Conservation (phyloP, 2,797 vertebrate species). For the Discoglossus pictus region DNA sequence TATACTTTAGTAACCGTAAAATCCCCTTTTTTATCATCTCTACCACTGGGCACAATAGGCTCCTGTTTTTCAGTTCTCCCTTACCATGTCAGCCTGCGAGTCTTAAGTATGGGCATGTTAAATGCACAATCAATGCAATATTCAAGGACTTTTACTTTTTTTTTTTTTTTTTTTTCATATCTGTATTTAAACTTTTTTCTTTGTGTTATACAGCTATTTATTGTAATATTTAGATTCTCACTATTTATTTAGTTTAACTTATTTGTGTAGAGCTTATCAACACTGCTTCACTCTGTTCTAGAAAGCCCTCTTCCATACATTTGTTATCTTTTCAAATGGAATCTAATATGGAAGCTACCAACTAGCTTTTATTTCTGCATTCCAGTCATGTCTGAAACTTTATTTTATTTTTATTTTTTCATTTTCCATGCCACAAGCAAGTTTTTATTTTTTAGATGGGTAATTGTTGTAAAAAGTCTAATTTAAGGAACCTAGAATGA, state of each 20-base stretch:
- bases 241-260: slow-evolving; percentile 99
- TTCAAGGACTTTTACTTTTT: slow-evolving; percentile 77
- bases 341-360: slow-evolving; percentile 9
- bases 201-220: slow-evolving; percentile 81
- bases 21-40: slow-evolving; percentile 67
- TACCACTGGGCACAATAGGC: slow-evolving; percentile 68
- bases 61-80: slow-evolving; percentile 56
- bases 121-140: slow-evolving; percentile 99
- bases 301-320: slow-evolving; percentile 57
- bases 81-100: slow-evolving; percentile 75
- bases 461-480: slow-evolving; percentile 78
- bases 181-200: slow-evolving; percentile 78
- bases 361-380: slow-evolving; percentile 70
- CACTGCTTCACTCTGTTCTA: slow-evolving; percentile 59
- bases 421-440: slow-evolving; percentile 40
- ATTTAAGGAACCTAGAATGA: slow-evolving; percentile 71
- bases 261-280: slow-evolving; percentile 75
- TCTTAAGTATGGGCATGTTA: slow-evolving; percentile 81
- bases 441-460: slow-evolving; percentile 71
- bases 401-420: slow-evolving; percentile 19
- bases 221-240: slow-evolving; percentile 80
- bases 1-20: slow-evolving; percentile 77
- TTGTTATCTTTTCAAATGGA: slow-evolving; percentile 61
- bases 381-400: slow-evolving; percentile 72
- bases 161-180: too few species aligned